Evolutionary conservation across 2,797 vertebrate species (phyloP).

Genomic region (Moxostoma hubbsi): DNA sequence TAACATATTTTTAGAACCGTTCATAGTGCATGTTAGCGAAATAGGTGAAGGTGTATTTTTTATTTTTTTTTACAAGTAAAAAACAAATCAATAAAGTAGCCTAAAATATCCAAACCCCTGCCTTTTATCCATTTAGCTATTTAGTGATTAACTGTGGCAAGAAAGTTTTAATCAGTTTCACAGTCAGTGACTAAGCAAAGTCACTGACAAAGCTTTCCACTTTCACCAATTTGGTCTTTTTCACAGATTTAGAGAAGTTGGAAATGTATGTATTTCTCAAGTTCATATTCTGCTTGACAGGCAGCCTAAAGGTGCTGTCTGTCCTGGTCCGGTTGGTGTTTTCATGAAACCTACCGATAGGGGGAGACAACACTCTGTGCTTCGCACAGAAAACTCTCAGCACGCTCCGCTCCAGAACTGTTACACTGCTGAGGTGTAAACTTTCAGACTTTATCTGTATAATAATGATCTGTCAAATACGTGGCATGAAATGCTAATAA

Average conservation of each 20-base stretch:
- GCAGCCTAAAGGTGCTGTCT: not conserved
- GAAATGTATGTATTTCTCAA: not conserved
- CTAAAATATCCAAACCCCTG: not conserved
- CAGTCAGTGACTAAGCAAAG: conserved; percentile 10
- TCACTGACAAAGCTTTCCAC: not conserved
- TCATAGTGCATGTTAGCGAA: too few relatives aligned
- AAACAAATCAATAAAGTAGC: not conserved
- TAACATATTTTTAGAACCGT: too few relatives aligned
- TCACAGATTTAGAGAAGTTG: conserved; percentile 1
- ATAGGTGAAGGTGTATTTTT: too few relatives aligned
- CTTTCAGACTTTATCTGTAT: not conserved
- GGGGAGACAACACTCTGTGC: conserved; percentile 74
- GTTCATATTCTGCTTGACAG: not conserved
- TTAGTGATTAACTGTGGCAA: conserved; percentile 1
- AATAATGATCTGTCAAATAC: not conserved
- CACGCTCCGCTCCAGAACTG: not conserved
- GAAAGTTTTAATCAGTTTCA: not conserved
- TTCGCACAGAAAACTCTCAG: not conserved
- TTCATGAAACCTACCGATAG: conserved; percentile 64
- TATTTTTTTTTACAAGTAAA: too few relatives aligned
- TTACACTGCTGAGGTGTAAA: not conserved
- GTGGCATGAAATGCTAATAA: not conserved
- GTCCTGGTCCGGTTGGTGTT: not conserved
- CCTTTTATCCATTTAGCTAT: not conserved
- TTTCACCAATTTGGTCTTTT: not conserved